Evolutionary conservation across 2,888 invertebrate species (phyloP), one percentile per base, ranked within the genome.

Genomic region (Diaperis boleti): DNA sequence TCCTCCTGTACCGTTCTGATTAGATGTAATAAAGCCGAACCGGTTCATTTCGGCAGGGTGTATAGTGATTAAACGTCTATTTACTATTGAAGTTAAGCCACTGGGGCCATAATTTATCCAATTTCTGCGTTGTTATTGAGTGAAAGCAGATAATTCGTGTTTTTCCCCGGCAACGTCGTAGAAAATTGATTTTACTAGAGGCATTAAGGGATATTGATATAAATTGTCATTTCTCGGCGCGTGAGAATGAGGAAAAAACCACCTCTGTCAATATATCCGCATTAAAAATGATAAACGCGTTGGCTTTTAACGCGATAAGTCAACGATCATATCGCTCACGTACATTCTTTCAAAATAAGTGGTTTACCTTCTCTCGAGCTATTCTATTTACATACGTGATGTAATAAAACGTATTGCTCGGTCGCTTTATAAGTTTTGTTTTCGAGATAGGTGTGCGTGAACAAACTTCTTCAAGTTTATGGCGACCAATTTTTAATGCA

Each of bases 321-420:
- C 54, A 29, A 31, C 50, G 52, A 52, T 61, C 64, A 55, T 57
- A 62, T 65, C 52, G 65, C 59, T 54, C 61, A 60, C 65, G 65
- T 62, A 62, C 50, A 52, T 65, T 65, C 57, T 65, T 65, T 57
- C 52, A 56, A 20, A 65, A 50, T 57, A 65, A 65, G 65, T 65
- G 65, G 65, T 62, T 65, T 62, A 65, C 57, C 65, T 65, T 17
- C 63, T 50, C 39, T 54, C 59, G 45, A 54, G 39, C 45, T 54
- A 45, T 63, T 64, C 63, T 60, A 66, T 66, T 66, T 66, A 52
- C 66, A 66, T 66, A 63, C 63, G 63, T 66, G 66, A 66, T 64
- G 66, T 56, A 66, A 66, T 66, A 66, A 66, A 66, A 66, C 60
- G 45, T 50, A 60, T 60, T 66, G 60, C 56, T 55, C 44, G 18